These are phyloP conservation scores for Monochamus alternatus DNA, from an alignment of 2,888 invertebrate species.

Conservation along the genomic window DNA sequence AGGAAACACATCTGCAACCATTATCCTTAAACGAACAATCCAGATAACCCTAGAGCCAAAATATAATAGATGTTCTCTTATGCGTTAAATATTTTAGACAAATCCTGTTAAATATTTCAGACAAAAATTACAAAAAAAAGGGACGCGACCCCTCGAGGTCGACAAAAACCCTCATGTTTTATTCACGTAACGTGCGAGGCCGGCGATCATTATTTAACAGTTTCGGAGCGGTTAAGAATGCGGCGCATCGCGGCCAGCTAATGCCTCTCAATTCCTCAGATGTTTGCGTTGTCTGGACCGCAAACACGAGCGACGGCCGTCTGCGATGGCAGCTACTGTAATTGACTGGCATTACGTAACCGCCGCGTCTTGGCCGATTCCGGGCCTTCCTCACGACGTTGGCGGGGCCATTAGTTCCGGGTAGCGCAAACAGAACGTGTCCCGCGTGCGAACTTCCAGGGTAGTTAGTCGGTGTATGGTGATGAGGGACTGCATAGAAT, in stretches of 20 bases:
- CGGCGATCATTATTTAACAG: too few species aligned
- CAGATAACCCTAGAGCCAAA: too few species aligned
- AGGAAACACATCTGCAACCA: too few species aligned
- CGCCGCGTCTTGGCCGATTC: constrained; percentile 15
- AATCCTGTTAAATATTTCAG: too few species aligned
- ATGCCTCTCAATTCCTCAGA: constrained; percentile 1
- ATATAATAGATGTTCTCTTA: too few species aligned
- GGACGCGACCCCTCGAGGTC: too few species aligned
- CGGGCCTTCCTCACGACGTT: neutral
- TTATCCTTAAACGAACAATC: too few species aligned
- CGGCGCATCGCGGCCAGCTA: neutral
- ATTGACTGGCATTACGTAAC: constrained; percentile 16
- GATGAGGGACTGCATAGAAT: neutral
- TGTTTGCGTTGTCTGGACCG: constrained; percentile 1
- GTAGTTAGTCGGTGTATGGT: neutral
- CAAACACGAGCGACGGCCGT: neutral
- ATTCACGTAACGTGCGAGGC: too few species aligned
- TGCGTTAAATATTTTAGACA: too few species aligned
- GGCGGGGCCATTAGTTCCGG: constrained; percentile 3
- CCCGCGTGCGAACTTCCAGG: neutral
- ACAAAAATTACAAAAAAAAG: too few species aligned
- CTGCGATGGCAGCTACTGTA: neutral
- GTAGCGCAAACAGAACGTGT: constrained; percentile 16
- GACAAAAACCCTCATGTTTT: too few species aligned
- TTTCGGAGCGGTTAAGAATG: too few species aligned